phyloP scores from a whole-genome alignment of 92 coral and sea anemone species.

The Palythoa grandiflora region DNA sequence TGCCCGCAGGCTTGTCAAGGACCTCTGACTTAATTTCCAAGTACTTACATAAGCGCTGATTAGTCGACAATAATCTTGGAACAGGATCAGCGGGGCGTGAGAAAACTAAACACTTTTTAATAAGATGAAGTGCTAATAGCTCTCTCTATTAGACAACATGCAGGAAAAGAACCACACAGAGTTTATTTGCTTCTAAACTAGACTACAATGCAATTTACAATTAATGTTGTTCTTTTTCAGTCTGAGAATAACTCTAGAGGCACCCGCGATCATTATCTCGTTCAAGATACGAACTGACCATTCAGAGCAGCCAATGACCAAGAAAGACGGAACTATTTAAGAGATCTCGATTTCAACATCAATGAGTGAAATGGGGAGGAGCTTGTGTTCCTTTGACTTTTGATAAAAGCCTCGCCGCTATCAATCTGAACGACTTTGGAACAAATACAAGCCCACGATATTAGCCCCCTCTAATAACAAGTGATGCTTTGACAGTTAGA shows the following conservation, averaged over 20 bases:
- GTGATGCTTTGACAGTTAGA: slow-evolving; percentile 11
- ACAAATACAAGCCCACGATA: slow-evolving; percentile 28
- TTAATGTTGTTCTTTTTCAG: not conserved
- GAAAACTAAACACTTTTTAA: slow-evolving; percentile 41
- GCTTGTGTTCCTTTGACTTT: slow-evolving; percentile 13
- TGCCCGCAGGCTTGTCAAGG: slow-evolving; percentile 43
- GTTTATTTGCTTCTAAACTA: not conserved
- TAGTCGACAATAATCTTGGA: slow-evolving; percentile 44
- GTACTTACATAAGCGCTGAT: slow-evolving; percentile 43
- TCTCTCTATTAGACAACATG: not conserved
- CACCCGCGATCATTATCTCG: slow-evolving; percentile 10
- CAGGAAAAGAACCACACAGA: not conserved
- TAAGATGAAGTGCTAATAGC: slow-evolving; percentile 44
- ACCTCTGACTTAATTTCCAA: slow-evolving; percentile 41
- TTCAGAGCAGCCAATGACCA: not conserved
- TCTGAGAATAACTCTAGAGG: not conserved
- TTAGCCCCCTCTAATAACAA: slow-evolving; percentile 20
- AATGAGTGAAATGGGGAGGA: slow-evolving; percentile 47
- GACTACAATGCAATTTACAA: not conserved
- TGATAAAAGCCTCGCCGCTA: slow-evolving; percentile 2
- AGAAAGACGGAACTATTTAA: slow-evolving; percentile 38
- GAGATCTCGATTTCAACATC: slow-evolving; percentile 40
- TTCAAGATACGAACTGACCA: not conserved
- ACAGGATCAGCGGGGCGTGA: slow-evolving; percentile 49
- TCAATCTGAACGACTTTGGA: slow-evolving; percentile 34